These are phyloP conservation scores for Ambastaia sidthimunki DNA, from an alignment of 2,797 vertebrate genomes.

Conservation along the genomic window DNA sequence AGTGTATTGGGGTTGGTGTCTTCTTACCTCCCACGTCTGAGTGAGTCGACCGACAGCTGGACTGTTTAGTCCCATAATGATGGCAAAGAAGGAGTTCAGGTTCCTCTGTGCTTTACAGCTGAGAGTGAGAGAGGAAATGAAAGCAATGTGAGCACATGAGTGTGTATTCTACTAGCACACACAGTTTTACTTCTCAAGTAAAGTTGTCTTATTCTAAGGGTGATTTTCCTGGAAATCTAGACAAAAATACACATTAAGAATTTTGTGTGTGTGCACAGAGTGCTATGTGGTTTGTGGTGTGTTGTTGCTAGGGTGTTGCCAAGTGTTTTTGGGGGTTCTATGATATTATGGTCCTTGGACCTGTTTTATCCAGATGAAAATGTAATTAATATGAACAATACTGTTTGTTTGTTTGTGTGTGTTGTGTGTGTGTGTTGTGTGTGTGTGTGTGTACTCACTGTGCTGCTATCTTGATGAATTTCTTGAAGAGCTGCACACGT, in stretches of 20 bases:
- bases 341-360: too few species aligned
- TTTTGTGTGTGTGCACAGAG: too few species aligned
- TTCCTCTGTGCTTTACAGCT: conserved; percentile 97
- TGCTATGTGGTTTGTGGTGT: too few species aligned
- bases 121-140: neutral
- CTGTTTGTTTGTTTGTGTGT: neutral
- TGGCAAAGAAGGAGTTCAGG: conserved; percentile 95
- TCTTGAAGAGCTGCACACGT: conserved; percentile 96
- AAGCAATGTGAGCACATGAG: neutral
- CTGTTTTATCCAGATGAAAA: too few species aligned
- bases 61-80: conserved; percentile 97
- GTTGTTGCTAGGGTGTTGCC: too few species aligned
- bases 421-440: too few species aligned
- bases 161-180: too few species aligned
- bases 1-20: neutral
- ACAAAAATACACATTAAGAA: too few species aligned
- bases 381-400: neutral
- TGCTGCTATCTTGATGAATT: conserved; percentile 97
- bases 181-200: too few species aligned
- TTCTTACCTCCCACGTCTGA: conserved; percentile 95
- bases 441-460: conserved; percentile 83
- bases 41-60: conserved; percentile 91
- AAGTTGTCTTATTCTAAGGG: too few species aligned
- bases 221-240: too few species aligned
- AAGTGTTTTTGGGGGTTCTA: too few species aligned